Evolutionary conservation across 2,113 vertebrate species (phyloP).

Genomic region (Elanus axillaris): DNA sequence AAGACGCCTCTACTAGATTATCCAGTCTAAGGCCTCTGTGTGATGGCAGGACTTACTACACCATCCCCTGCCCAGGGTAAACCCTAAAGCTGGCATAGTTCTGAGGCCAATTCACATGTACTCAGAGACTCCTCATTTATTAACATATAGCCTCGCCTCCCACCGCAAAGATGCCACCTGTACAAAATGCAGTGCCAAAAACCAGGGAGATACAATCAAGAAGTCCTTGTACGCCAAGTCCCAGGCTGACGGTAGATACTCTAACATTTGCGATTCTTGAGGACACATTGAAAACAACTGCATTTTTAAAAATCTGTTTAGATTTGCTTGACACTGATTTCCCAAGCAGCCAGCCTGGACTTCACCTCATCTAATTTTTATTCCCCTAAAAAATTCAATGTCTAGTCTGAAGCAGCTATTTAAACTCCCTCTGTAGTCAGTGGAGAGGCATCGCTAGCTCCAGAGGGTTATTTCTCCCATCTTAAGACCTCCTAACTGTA

Average conservation of each 20-base stretch:
- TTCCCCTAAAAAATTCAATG: conserved; percentile 5
- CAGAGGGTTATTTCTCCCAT: neutral
- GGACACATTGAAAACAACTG: neutral
- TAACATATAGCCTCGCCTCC: neutral
- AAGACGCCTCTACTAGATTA: neutral
- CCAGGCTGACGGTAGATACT: neutral
- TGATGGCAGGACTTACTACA: neutral
- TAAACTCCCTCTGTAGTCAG: neutral
- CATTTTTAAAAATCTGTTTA: neutral
- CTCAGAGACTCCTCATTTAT: neutral
- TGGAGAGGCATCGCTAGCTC: neutral
- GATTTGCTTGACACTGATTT: neutral
- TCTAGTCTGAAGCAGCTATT: neutral
- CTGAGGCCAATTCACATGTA: neutral
- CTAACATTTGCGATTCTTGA: neutral
- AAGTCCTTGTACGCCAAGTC: neutral
- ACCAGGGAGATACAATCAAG: neutral
- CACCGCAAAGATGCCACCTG: neutral
- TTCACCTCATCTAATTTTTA: conserved; percentile 31
- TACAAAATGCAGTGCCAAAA: neutral
- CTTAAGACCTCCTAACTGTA: neutral
- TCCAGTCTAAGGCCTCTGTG: neutral
- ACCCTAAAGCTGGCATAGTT: neutral
- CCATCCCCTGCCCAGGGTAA: neutral
- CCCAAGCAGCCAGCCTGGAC: neutral